These are phyloP conservation scores for Nanorana parkeri DNA, from an alignment of 2,113 vertebrate genomes.

Conservation along the genomic window DNA sequence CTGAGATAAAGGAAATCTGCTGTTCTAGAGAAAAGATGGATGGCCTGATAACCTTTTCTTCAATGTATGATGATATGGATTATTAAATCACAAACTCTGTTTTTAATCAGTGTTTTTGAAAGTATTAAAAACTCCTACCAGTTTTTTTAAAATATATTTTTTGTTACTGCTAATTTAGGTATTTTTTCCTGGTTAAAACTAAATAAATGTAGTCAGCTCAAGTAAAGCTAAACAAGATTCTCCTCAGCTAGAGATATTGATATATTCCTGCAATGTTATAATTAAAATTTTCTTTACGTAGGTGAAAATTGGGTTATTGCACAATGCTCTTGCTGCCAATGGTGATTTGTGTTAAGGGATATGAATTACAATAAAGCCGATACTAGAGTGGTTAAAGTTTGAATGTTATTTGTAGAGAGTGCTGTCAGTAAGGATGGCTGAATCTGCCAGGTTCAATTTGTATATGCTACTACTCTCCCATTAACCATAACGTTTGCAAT, in stretches of 20 bases:
- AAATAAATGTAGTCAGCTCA: neutral
- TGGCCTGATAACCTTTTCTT: slow-evolving; percentile 48
- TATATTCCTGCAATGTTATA: slow-evolving; percentile 38
- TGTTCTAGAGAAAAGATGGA: slow-evolving; percentile 40
- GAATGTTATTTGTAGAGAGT: too few relatives aligned
- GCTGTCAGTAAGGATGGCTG: too few relatives aligned
- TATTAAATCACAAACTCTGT: slow-evolving; percentile 34
- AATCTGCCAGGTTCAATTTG: too few relatives aligned
- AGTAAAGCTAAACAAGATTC: slow-evolving; percentile 22
- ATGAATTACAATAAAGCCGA: slow-evolving; percentile 2
- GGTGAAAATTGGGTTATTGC: slow-evolving; percentile 33
- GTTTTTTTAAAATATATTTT: slow-evolving; percentile 1
- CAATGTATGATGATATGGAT: slow-evolving; percentile 47
- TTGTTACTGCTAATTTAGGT: neutral
- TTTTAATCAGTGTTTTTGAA: slow-evolving; percentile 44
- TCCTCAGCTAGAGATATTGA: neutral
- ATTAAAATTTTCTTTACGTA: slow-evolving; percentile 1
- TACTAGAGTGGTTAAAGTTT: too few relatives aligned
- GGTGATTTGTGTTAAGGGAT: neutral
- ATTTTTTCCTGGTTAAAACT: slow-evolving; percentile 25
- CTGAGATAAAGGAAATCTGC: slow-evolving; percentile 23
- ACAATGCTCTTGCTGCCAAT: slow-evolving; percentile 20
- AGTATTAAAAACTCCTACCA: neutral
- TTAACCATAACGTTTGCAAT: too few relatives aligned
- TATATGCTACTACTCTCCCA: too few relatives aligned